Conservation (phyloP, 2,888 invertebrate genomes). For the Drosophila cognata region DNA sequence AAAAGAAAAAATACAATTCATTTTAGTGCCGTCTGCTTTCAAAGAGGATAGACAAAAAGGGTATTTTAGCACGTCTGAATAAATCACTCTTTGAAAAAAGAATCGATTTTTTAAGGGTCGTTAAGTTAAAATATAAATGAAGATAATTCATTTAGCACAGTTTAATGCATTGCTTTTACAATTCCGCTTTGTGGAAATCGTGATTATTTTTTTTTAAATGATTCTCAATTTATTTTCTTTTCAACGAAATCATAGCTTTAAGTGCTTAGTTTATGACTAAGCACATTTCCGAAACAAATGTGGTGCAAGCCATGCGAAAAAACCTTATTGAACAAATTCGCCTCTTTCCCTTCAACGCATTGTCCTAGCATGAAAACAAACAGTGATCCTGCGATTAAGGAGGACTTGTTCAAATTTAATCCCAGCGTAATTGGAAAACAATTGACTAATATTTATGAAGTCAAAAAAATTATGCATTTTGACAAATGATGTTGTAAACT, state of each 20-base stretch:
- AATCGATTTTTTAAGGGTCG: background rate
- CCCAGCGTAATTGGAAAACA: slow-evolving; percentile 37
- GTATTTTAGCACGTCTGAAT: background rate
- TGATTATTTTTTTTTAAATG: background rate
- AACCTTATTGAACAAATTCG: background rate
- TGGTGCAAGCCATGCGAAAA: background rate
- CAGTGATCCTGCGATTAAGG: background rate
- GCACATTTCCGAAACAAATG: background rate
- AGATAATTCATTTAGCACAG: background rate
- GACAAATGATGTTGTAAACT: slow-evolving; percentile 46
- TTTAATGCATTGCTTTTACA: background rate
- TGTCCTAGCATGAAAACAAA: background rate
- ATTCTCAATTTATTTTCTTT: background rate
- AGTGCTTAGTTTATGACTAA: background rate
- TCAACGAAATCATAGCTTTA: background rate
- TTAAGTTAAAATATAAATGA: background rate
- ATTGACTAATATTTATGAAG: slow-evolving; percentile 33
- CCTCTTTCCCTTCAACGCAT: background rate
- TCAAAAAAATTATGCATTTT: slow-evolving; percentile 35
- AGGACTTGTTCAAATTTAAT: slow-evolving; percentile 15
- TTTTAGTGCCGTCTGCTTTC: background rate
- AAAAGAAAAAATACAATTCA: background rate
- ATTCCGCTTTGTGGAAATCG: background rate
- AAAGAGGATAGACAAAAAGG: background rate
- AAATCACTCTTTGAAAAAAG: background rate